Evolutionary conservation across 2,113 vertebrate genomes (phyloP), one percentile per base, ranked within the genome.

Genomic region (Leptocoma aspasia): DNA sequence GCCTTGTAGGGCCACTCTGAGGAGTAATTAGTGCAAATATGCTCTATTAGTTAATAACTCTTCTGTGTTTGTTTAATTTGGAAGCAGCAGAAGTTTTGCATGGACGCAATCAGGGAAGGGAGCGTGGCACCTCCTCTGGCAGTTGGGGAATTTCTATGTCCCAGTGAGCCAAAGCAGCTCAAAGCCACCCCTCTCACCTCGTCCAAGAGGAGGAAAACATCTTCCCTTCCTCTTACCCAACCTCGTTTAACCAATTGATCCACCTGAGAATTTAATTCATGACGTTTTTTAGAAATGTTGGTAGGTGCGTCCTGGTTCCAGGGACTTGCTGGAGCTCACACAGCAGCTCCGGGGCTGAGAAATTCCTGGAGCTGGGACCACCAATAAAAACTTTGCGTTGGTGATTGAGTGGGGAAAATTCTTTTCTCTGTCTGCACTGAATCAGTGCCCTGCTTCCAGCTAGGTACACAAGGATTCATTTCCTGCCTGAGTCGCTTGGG

Each of bases 391-490:
- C 54, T 73, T 64, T 1, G 39, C 24, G n/a, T 1, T 53, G 52
- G 80, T 93, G 86, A 96, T 35, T 64, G 88, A 96, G 69, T 6
- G 65, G 76, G 69, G 88, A 85, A 95, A 96, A 90, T 96, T 90
- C 90, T 96, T 96, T 68, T 75, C 96, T 81, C 59, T 90, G 90
- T 89, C 82, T 95, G 93, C 60, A 45, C 92, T 97, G 93, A 96
- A 95, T 88, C 95, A 71, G 82, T 95, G 94, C 95, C 94, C 86
- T 86, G 78, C 52, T 95, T 95, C 91, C 88, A 80, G 64, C 24
- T 20, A 90, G 94, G 96, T 96, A 83, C 28, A 75, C 22, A 61
- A 65, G 94, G 47, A 53, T 93, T 96, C 90, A 97, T 96, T 97
- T 97, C 96, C 95, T 96, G 95, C 94, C 87, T 90, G 82, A 85